phyloP scores from a whole-genome alignment of 2,797 vertebrate species.

The Poeciliopsis gracilis region DNA sequence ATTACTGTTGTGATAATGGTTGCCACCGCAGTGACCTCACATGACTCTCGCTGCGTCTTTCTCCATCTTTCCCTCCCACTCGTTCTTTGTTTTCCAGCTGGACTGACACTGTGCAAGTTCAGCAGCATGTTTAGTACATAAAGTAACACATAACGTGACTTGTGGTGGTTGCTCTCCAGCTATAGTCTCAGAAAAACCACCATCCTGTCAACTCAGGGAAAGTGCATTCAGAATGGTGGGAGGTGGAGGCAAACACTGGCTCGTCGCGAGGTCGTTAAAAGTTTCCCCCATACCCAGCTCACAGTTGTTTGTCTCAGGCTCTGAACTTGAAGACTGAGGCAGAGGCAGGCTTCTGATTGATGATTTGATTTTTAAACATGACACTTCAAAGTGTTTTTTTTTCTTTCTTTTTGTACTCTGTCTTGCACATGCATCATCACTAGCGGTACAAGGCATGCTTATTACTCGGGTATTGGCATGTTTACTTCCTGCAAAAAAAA shows the following conservation, averaged over 20 bases:
- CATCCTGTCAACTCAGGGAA: constrained; percentile 49
- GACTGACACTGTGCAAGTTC: constrained; percentile 54
- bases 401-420: constrained; percentile 24
- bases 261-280: constrained; percentile 24
- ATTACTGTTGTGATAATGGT: constrained; percentile 5
- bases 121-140: constrained; percentile 34
- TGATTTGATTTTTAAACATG: constrained; percentile 49
- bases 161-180: constrained; percentile 41
- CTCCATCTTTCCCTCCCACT: constrained; percentile 19
- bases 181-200: constrained; percentile 36
- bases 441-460: constrained; percentile 44
- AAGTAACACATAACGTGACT: constrained; percentile 31
- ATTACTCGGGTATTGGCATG: constrained; percentile 60
- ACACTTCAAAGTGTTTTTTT: constrained; percentile 47
- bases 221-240: constrained; percentile 15
- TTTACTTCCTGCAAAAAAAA: constrained; percentile 37
- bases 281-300: constrained; percentile 20
- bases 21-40: constrained; percentile 9
- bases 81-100: constrained; percentile 41
- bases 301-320: constrained; percentile 9
- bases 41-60: constrained; percentile 21
- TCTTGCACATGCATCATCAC: constrained; percentile 44
- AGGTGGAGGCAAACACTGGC: constrained; percentile 38
- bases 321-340: constrained; percentile 22
- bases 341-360: constrained; percentile 33